phyloP scores from a whole-genome alignment of 1,140 invertebrate genomes.

The Antheraea pernyi region DNA sequence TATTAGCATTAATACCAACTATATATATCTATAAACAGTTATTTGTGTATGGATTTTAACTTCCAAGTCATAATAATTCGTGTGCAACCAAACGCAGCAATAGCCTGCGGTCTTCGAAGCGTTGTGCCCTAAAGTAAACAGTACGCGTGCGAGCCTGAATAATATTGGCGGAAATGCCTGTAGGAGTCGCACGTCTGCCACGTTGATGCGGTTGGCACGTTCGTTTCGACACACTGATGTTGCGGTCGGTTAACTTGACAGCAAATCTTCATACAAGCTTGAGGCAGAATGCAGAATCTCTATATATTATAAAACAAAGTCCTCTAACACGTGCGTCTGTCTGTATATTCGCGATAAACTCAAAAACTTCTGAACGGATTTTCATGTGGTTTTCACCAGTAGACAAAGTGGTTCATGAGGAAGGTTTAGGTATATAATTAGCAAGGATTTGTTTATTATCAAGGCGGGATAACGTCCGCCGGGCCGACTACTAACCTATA shows the following conservation, averaged over 20 bases:
- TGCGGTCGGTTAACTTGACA: neutral
- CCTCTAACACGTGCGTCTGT: no score
- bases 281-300: neutral
- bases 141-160: slow-evolving; percentile 11
- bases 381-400: no score
- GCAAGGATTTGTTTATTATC: no score
- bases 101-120: neutral
- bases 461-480: no score
- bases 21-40: neutral
- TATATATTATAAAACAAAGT: no score
- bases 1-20: neutral
- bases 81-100: neutral
- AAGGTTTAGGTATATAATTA: no score
- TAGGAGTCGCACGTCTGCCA: slow-evolving; percentile 19
- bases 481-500: no score
- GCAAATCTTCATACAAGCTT: neutral
- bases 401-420: no score
- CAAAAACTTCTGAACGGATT: no score
- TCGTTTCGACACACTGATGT: slow-evolving; percentile 13
- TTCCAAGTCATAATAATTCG: neutral
- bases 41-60: neutral
- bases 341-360: no score
- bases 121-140: neutral
- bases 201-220: slow-evolving; percentile 17
- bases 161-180: slow-evolving; percentile 25